Percentiles rank a stretch among this genome's conserved stretches.
Conservation (phyloP, 2,797 vertebrate species). For the Acrocephalus scirpaceus region DNA sequence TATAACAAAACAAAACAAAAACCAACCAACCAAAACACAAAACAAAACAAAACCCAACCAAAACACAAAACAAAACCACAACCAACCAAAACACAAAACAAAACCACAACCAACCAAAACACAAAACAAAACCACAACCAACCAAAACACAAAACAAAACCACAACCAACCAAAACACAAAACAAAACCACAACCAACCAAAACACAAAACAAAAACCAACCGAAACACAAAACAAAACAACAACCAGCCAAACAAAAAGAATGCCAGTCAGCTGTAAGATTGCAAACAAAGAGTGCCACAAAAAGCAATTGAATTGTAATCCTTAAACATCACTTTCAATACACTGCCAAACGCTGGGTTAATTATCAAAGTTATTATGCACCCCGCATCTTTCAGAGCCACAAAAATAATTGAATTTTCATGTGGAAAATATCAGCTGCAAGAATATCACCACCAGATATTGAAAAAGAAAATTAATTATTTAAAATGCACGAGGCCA, state of each 20-base stretch:
- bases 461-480: background rate
- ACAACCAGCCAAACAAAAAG: background rate
- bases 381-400: background rate
- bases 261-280: background rate
- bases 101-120: no score
- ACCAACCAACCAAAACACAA: background rate
- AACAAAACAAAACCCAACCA: background rate
- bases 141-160: background rate
- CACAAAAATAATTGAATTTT: conserved; percentile 50
- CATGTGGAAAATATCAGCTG: conserved; percentile 4
- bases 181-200: background rate
- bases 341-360: background rate
- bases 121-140: no score
- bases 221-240: background rate
- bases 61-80: background rate
- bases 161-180: background rate
- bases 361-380: conserved; percentile 54
- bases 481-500: background rate
- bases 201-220: background rate
- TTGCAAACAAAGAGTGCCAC: background rate
- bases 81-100: background rate
- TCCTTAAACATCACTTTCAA: conserved; percentile 30
- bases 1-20: background rate
- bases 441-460: background rate
- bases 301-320: background rate